These are phyloP conservation scores for Scaptomyza flava DNA, from an alignment of 2,888 invertebrate genomes.

Conservation along the genomic window DNA sequence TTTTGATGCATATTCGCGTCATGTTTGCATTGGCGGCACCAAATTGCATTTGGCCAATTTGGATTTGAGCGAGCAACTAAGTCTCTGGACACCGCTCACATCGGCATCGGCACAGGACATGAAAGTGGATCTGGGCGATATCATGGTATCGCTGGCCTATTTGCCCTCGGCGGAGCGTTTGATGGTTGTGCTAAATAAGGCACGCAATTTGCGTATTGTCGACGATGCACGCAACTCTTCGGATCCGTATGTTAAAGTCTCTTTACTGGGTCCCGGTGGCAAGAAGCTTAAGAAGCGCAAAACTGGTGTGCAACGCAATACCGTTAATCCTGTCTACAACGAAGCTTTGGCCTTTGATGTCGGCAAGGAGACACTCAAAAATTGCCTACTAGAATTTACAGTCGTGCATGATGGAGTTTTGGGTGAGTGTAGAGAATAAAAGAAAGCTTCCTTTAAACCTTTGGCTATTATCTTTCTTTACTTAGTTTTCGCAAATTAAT, in stretches of 20 bases:
- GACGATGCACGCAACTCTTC: constrained; percentile 95
- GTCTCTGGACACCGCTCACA: constrained; percentile 86
- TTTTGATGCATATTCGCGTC: constrained; percentile 88
- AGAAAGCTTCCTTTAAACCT: too few relatives aligned
- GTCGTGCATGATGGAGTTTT: constrained; percentile 87
- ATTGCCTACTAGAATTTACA: constrained; percentile 86
- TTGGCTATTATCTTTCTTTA: too few relatives aligned
- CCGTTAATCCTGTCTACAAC: constrained; percentile 95
- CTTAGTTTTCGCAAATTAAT: too few relatives aligned
- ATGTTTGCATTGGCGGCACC: constrained; percentile 88
- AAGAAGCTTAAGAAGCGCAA: constrained; percentile 97
- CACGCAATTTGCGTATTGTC: constrained; percentile 95
- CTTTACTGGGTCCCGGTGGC: constrained; percentile 93
- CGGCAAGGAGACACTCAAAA: constrained; percentile 87
- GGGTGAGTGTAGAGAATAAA: constrained; percentile 76
- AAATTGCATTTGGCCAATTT: constrained; percentile 86
- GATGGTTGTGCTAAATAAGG: constrained; percentile 96
- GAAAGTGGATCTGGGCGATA: constrained; percentile 94
- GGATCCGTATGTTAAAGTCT: constrained; percentile 98
- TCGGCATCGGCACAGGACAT: constrained; percentile 85
- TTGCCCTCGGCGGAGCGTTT: constrained; percentile 95
- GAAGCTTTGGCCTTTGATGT: constrained; percentile 97
- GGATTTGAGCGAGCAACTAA: constrained; percentile 86
- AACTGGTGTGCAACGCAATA: constrained; percentile 94
- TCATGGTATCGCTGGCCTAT: constrained; percentile 96